Evolutionary conservation across 2,113 vertebrate genomes (phyloP).

Genomic region (Lota lota): DNA sequence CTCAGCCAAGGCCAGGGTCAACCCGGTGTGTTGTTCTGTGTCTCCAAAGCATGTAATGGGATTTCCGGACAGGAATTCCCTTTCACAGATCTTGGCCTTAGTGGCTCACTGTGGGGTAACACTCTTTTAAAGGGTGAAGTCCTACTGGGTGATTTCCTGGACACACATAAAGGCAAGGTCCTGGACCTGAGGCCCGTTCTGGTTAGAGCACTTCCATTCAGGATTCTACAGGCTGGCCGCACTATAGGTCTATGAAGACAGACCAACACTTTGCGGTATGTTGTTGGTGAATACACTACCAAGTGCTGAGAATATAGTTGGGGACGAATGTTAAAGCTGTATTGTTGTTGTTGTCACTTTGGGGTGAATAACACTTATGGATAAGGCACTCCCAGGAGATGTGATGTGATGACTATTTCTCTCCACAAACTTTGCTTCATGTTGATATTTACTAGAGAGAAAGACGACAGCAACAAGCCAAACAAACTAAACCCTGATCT

Average conservation of each 20-base stretch:
- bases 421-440: too few relatives aligned
- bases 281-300: too few relatives aligned
- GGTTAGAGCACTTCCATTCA: conserved; percentile 21
- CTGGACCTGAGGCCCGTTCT: conserved; percentile 24
- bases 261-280: not conserved
- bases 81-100: conserved; percentile 36
- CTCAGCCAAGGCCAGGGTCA: conserved; percentile 38
- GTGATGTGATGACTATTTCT: too few relatives aligned
- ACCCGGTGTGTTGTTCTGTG: conserved; percentile 47
- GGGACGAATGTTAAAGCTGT: too few relatives aligned
- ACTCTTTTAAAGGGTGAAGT: conserved; percentile 40
- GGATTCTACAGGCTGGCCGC: conserved; percentile 21
- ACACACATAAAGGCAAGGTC: conserved; percentile 14
- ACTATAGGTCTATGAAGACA: conserved; percentile 8
- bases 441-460: too few relatives aligned
- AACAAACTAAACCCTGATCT: too few relatives aligned
- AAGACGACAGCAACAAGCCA: too few relatives aligned
- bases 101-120: conserved; percentile 26
- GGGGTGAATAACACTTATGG: too few relatives aligned
- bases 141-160: conserved; percentile 33
- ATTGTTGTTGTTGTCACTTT: too few relatives aligned
- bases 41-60: conserved; percentile 54
- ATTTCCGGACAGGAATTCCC: conserved; percentile 49
- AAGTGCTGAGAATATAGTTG: too few relatives aligned
- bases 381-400: too few relatives aligned